Conservation (phyloP, 2,888 invertebrate species). For the Trimorus sp. region DNA sequence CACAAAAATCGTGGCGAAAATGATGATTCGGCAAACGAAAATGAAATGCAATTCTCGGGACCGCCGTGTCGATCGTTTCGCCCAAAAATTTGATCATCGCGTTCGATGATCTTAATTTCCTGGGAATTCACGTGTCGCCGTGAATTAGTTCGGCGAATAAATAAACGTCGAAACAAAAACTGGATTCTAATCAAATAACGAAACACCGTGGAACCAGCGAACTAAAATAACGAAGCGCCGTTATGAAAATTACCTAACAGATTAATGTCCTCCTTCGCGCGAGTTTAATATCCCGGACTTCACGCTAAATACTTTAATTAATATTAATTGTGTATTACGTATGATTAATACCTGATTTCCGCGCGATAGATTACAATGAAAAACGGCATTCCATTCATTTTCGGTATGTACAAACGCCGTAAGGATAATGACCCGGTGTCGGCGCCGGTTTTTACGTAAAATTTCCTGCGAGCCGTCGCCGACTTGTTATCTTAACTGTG, state of each 20-base stretch:
- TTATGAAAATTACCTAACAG: conserved; percentile 17
- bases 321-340: conserved; percentile 35
- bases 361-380: conserved; percentile 43
- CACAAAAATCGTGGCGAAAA: too few relatives aligned
- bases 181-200: not conserved
- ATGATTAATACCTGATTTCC: conserved; percentile 48
- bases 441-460: conserved; percentile 50
- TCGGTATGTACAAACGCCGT: conserved; percentile 34
- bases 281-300: conserved; percentile 22
- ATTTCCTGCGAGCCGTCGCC: conserved; percentile 47
- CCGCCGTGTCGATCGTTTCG: too few relatives aligned
- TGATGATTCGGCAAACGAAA: too few relatives aligned
- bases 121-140: too few relatives aligned
- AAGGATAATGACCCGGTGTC: conserved; percentile 53
- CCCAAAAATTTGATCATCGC: too few relatives aligned
- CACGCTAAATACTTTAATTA: conserved; percentile 42
- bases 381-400: conserved; percentile 44
- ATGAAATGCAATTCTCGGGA: too few relatives aligned
- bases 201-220: not conserved
- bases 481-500: conserved; percentile 57
- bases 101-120: too few relatives aligned
- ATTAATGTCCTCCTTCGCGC: conserved; percentile 24
- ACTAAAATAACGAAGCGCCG: not conserved
- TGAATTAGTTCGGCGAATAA: too few relatives aligned
- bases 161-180: too few relatives aligned